Evolutionary conservation across 2,797 vertebrate species (phyloP), one percentile per base, ranked within the genome.

Genomic region (Gymnocypris eckloni): DNA sequence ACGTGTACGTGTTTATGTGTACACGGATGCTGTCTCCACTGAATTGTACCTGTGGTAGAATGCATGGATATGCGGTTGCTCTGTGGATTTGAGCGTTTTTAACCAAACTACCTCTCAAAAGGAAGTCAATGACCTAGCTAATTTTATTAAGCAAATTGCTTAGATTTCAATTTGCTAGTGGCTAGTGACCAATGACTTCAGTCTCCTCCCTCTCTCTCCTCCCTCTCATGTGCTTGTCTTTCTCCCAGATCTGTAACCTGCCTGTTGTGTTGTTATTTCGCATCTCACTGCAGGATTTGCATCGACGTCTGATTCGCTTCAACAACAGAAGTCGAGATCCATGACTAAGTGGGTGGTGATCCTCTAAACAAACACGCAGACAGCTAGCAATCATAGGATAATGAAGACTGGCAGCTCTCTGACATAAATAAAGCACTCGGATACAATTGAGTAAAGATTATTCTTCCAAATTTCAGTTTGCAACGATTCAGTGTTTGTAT

Each of bases 121-220:
- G 92, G 90, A 89, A 89, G 82, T 92, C 91, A 93, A 91, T 93
- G 83, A 80, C 87, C 88, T 75, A 43, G 90, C 93, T 95, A 95
- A 96, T 95, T 95, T 94, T 94, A 94, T 96, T 95, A 96, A 91
- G 93, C 92, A 95, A 96, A 96, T 95, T 93, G 87, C 83, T 89
- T 90, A 91, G 92, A 94, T 94, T 94, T 93, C 84, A 92, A 88
- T 92, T 92, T 91, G 91, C 91, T 92, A 88, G 10, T 28, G 86
- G 90, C 92, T 91, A 89, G 91, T 91, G 90, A 93, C 92, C 92
- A 92, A 89, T 88, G 85, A 87, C 48, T 87, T 83, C 71, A 73
- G 87, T 81, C 80, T 80, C 87, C 85, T 81, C 79, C 71, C 80
- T 86, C 87, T 90, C 87, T 89, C 83, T 88, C 41, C 87, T 56